Evolutionary conservation across 2,797 vertebrate species (phyloP).

Genomic region (Nyctibius grandis): DNA sequence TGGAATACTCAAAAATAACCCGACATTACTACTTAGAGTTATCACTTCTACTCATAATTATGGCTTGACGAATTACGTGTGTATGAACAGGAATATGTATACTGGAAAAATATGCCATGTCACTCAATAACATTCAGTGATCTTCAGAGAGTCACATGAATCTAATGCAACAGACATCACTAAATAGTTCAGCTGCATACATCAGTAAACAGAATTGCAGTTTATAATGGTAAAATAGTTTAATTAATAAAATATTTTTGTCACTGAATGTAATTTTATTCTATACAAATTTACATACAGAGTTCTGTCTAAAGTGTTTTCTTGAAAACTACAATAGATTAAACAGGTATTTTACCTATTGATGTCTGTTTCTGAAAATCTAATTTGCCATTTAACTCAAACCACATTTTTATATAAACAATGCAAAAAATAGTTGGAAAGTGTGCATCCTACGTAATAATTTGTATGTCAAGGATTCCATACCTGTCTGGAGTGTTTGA

Average conservation of each 20-base stretch:
- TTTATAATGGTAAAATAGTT: not conserved
- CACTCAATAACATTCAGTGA: not conserved
- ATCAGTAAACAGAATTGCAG: not conserved
- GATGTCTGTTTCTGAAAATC: not conserved
- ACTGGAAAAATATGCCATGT: not conserved
- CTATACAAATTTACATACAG: not conserved
- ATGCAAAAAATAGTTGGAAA: not conserved
- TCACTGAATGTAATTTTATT: not conserved
- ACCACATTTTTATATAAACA: not conserved
- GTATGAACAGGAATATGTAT: not conserved
- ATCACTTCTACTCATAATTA: not conserved
- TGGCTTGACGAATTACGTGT: not conserved
- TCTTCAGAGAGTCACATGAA: not conserved
- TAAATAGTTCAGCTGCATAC: not conserved
- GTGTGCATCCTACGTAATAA: not conserved
- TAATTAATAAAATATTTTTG: not conserved
- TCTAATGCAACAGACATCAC: not conserved
- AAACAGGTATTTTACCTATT: not conserved
- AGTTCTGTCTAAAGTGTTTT: not conserved
- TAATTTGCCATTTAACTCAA: not conserved
- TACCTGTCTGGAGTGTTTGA: not conserved
- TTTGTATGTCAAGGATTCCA: not conserved
- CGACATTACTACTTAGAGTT: not conserved
- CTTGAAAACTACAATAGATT: not conserved
- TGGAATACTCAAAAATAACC: not conserved